These are phyloP conservation scores for Trichomycterus rosablanca DNA, from an alignment of 2,113 vertebrate genomes.

Conservation along the genomic window DNA sequence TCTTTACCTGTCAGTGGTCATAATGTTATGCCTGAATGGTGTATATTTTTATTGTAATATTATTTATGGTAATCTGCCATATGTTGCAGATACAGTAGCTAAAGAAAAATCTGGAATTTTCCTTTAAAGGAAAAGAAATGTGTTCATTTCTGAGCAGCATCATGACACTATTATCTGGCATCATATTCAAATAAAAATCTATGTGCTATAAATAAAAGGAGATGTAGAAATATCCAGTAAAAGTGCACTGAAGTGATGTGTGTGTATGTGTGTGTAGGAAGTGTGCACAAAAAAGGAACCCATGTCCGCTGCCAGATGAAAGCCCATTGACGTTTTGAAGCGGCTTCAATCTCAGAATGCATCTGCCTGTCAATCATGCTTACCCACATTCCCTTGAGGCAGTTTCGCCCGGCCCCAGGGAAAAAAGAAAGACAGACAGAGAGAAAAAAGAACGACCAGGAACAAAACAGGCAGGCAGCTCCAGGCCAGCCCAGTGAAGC, in stretches of 20 bases:
- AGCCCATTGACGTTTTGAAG: constrained; percentile 45
- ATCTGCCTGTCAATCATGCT: constrained; percentile 45
- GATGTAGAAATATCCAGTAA: not conserved
- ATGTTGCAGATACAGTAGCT: not conserved
- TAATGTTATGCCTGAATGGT: no score
- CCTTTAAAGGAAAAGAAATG: not conserved
- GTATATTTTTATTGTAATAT: no score
- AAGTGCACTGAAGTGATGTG: not conserved
- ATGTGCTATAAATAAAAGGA: not conserved
- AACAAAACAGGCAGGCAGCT: constrained; percentile 38
- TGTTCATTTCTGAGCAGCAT: not conserved
- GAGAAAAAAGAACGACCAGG: constrained; percentile 36
- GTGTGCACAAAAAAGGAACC: constrained; percentile 9
- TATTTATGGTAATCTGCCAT: no score
- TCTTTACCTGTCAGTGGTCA: no score
- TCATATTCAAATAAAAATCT: not conserved
- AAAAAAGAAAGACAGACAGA: constrained; percentile 19
- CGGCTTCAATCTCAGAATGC: constrained; percentile 35
- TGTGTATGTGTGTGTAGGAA: constrained; percentile 3
- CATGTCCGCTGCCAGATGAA: constrained; percentile 38
- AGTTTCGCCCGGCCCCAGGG: constrained; percentile 28
- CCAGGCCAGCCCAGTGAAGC: constrained; percentile 40
- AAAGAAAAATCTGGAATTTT: not conserved
- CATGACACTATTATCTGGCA: not conserved
- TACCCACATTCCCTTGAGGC: constrained; percentile 39